These are phyloP conservation scores for Diloba caeruleocephala DNA, from an alignment of 2,888 invertebrate genomes.

Conservation along the genomic window DNA sequence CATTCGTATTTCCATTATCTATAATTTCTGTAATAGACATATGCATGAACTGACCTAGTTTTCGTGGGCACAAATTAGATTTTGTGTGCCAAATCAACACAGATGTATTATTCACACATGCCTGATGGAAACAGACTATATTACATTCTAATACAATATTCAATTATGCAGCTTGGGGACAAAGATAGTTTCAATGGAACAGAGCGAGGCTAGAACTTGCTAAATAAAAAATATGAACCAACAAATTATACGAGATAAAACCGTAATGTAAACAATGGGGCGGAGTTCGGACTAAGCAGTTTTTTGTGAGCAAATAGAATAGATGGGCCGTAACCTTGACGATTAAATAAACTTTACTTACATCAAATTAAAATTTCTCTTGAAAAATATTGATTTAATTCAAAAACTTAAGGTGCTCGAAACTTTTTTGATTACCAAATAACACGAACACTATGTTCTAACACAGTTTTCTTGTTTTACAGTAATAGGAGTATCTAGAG, in stretches of 20 bases:
- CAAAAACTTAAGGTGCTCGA: background rate
- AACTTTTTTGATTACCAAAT: background rate
- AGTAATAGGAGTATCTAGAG: background rate
- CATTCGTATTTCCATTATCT: too few species aligned
- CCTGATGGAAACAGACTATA: too few species aligned
- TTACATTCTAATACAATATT: too few species aligned
- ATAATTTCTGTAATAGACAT: too few species aligned
- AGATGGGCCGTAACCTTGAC: conserved; percentile 28
- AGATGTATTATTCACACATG: too few species aligned
- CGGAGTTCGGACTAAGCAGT: too few species aligned
- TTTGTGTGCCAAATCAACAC: too few species aligned
- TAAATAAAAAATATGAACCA: background rate
- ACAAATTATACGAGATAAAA: conserved; percentile 11
- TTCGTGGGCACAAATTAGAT: too few species aligned
- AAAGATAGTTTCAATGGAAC: too few species aligned
- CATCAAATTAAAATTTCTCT: conserved; percentile 17
- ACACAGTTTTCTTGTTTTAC: background rate
- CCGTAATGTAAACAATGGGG: conserved; percentile 13
- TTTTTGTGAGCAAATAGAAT: conserved; percentile 6
- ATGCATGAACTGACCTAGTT: too few species aligned
- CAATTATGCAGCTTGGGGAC: too few species aligned
- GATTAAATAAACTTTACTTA: conserved; percentile 20
- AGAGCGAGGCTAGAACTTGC: background rate
- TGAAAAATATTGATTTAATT: background rate
- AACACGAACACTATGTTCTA: background rate